Evolutionary conservation across 2,113 vertebrate genomes (phyloP).

Genomic region (Plectropomus leopardus): DNA sequence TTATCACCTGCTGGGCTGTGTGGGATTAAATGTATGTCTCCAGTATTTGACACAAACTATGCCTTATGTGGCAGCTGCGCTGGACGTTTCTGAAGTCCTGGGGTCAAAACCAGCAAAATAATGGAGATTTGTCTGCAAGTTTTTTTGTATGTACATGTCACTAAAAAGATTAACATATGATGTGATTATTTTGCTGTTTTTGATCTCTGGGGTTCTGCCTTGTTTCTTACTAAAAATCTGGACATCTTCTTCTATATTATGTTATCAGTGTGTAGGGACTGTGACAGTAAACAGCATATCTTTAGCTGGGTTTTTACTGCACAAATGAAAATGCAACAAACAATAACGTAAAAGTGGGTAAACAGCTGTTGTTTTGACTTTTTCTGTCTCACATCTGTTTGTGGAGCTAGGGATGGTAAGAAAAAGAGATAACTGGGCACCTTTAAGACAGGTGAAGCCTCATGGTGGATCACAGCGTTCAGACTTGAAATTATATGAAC

Average conservation of each 20-base stretch:
- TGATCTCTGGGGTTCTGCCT: neutral
- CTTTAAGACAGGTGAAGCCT: neutral
- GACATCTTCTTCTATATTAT: neutral
- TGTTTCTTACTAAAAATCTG: neutral
- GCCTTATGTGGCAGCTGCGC: neutral
- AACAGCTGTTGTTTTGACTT: neutral
- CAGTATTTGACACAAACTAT: neutral
- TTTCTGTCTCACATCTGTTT: neutral
- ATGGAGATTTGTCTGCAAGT: neutral
- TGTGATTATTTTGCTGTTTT: neutral
- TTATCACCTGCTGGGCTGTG: neutral
- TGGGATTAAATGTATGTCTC: neutral
- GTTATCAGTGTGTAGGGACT: neutral
- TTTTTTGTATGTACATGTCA: neutral
- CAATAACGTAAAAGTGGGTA: neutral
- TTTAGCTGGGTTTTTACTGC: neutral
- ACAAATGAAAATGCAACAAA: neutral
- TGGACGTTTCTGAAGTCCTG: neutral
- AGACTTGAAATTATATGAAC: neutral
- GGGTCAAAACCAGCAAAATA: neutral
- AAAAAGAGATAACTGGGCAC: neutral
- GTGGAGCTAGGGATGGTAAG: neutral
- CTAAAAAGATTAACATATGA: neutral
- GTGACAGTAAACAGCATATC: neutral
- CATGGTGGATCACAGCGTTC: neutral